These are phyloP conservation scores for Trematomus bernacchii DNA, from an alignment of 2,797 vertebrate species.

Conservation along the genomic window DNA sequence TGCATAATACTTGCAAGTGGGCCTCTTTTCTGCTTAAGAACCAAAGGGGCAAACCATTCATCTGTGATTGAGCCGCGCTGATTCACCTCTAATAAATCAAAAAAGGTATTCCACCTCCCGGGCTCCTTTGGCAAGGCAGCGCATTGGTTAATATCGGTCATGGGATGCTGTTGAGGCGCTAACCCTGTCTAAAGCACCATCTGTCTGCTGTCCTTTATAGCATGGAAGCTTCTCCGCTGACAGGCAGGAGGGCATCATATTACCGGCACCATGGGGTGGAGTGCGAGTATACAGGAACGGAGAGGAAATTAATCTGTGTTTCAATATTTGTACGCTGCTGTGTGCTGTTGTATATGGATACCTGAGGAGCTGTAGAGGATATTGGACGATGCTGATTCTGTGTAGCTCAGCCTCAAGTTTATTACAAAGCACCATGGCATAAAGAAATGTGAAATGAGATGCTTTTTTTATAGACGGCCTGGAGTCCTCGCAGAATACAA, in stretches of 20 bases:
- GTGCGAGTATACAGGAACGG: conserved; percentile 29
- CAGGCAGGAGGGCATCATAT: conserved; percentile 47
- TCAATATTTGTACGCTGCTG: conserved; percentile 55
- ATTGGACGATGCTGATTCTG: conserved; percentile 47
- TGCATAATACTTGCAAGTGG: conserved; percentile 37
- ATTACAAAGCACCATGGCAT: conserved; percentile 45
- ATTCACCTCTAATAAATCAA: conserved; percentile 66
- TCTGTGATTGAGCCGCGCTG: conserved; percentile 63
- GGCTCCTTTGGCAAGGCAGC: conserved; percentile 40
- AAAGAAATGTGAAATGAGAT: conserved; percentile 57
- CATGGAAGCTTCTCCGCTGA: conserved; percentile 30
- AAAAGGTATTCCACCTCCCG: conserved; percentile 41
- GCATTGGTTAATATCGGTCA: conserved; percentile 43
- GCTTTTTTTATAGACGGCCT: conserved; percentile 34
- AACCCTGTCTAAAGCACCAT: conserved; percentile 65
- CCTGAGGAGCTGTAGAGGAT: conserved; percentile 60
- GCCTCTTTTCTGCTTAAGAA: conserved; percentile 43
- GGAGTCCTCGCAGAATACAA: conserved; percentile 37
- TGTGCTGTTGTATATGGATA: conserved; percentile 56
- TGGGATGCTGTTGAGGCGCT: conserved; percentile 38
- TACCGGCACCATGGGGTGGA: conserved; percentile 49
- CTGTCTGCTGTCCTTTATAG: conserved; percentile 56
- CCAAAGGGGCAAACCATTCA: conserved; percentile 62
- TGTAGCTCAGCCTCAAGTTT: conserved; percentile 42
- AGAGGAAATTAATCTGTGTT: conserved; percentile 63